These are phyloP conservation scores for Anas capensis DNA, from an alignment of 2,797 vertebrate genomes.

Conservation along the genomic window DNA sequence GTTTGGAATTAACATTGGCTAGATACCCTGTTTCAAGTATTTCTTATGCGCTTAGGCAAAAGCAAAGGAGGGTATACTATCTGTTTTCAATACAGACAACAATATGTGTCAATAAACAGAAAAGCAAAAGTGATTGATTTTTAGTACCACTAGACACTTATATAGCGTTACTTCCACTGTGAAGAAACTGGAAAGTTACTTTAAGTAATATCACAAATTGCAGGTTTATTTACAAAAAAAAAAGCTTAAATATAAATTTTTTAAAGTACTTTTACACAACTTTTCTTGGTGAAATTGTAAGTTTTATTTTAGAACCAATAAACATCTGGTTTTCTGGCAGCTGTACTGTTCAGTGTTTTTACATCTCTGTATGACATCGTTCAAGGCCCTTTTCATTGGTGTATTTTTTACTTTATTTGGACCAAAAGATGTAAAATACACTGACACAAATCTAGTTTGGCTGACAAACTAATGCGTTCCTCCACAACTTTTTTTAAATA, in stretches of 20 bases:
- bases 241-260: not conserved
- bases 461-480: not conserved
- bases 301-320: conserved; percentile 1
- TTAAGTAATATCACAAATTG: not conserved
- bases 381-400: not conserved
- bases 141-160: not conserved
- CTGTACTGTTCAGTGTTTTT: not conserved
- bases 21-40: not conserved
- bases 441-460: not conserved
- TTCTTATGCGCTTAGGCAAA: not conserved
- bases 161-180: not conserved
- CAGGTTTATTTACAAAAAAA: not conserved
- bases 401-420: not conserved
- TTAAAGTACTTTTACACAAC: not conserved
- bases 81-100: not conserved
- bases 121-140: not conserved
- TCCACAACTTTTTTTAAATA: not conserved
- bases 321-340: not conserved
- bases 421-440: not conserved
- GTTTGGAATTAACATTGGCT: not conserved
- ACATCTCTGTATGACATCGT: not conserved
- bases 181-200: not conserved
- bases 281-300: not conserved
- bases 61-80: not conserved
- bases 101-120: not conserved